A percentile compares a stretch with the other conserved stretches of the same genome.
Evolutionary conservation across 2,797 vertebrate genomes (phyloP).

Genomic region (Girardinus metallicus): DNA sequence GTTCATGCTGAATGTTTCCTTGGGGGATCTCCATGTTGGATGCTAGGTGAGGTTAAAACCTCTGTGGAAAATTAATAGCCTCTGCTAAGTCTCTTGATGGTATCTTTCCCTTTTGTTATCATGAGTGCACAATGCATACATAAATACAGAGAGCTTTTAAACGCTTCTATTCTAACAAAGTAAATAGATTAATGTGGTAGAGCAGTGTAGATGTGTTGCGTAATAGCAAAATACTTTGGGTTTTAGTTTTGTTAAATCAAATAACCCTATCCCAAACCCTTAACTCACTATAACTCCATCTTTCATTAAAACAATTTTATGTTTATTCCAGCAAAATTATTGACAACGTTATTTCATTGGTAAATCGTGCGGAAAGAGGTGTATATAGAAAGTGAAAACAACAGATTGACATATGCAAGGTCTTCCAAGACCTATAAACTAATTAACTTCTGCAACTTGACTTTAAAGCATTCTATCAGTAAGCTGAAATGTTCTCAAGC

Average conservation of each 20-base stretch:
- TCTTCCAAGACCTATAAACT: not conserved
- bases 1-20: slow-evolving; percentile 61
- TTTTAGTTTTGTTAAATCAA: not conserved
- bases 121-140: slow-evolving; percentile 21
- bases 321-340: not conserved
- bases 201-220: not conserved
- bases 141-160: slow-evolving; percentile 48
- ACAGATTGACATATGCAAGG: not conserved
- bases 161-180: not conserved
- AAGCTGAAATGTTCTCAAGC: not conserved
- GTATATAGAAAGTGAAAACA: not conserved
- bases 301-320: no score
- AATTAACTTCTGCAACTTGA: not conserved
- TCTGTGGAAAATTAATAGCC: slow-evolving; percentile 47
- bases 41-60: slow-evolving; percentile 59
- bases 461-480: not conserved
- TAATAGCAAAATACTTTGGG: not conserved
- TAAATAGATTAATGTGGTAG: not conserved
- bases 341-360: not conserved
- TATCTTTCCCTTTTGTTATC: slow-evolving; percentile 57
- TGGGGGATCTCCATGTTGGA: slow-evolving; percentile 38
- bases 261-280: not conserved
- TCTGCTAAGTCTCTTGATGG: slow-evolving; percentile 52
- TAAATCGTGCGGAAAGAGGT: not conserved
- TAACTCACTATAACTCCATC: not conserved